Base-by-base conservation (phyloP, 2,888 invertebrate genomes). In the Cantharis rufa region DNA sequence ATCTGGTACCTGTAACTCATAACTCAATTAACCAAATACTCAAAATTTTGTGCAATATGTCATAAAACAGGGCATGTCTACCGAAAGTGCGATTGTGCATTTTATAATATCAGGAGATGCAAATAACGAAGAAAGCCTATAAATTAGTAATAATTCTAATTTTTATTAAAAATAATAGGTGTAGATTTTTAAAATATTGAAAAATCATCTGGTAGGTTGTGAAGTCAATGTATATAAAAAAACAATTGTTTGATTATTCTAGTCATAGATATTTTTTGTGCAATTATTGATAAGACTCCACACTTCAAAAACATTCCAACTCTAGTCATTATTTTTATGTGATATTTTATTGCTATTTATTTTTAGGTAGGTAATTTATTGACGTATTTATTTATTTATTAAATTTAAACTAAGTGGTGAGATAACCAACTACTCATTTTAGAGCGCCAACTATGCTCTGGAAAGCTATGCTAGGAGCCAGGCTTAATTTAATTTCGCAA, bases 131-230 rank as follows among this genome's bases (percentile, higher is more conserved):
- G 64, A 15, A 24, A 66, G 64, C 64, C 64, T 66, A 66, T 66
- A 66, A 66, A 66, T 66, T 66, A 66, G 16, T 66, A 18, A 66
- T 66, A 66, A 24, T 24, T 66, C 24, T 66, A 66, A 66, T 66
- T 66, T 66, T 66, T 18, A 66, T 66, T 18, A 21, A 48, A 66
- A 15, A 21, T 21, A 18, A 24, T 66, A 66, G 64, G 16, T 66
- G 16, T 66, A 48, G 48, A 48, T 48, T 48, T 21, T 66, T 66
- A n/a, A 66, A 66, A 11, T 66, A 21, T 66, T 66, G 64, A 71
- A 71, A 16, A 15, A 21, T 72, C 72, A 68, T 73, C 69, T 73
- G 48, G 68, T 73, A 69, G 73, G 73, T 73, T 73, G 73, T 69
- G 73, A 73, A 73, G 64, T 66, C 21, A 24, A 15, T 66, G 64